phyloP scores from a whole-genome alignment of 2,888 invertebrate genomes.

The Clostera curtula region DNA sequence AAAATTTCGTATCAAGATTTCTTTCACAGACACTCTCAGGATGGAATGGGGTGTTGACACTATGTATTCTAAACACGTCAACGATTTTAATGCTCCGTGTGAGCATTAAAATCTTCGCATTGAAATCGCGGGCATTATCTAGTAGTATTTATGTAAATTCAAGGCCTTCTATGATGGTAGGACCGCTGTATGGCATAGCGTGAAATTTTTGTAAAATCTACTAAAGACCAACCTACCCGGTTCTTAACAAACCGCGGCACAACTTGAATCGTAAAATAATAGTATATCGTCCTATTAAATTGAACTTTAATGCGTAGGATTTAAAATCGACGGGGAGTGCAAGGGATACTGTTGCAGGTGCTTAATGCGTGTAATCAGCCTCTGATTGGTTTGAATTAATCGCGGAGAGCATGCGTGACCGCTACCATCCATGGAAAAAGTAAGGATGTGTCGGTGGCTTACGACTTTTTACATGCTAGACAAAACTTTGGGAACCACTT shows the following conservation, averaged over 20 bases:
- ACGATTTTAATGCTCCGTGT: no score
- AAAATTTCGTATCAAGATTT: no score
- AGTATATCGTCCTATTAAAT: conserved; percentile 14
- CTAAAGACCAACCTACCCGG: conserved; percentile 44
- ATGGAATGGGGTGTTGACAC: no score
- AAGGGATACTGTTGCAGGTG: conserved; percentile 41
- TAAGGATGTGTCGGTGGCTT: conserved; percentile 51
- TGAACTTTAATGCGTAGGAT: conserved; percentile 20
- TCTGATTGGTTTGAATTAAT: conserved; percentile 73
- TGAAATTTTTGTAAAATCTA: conserved; percentile 53
- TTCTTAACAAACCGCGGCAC: conserved; percentile 24
- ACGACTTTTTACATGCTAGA: no score
- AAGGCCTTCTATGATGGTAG: no score
- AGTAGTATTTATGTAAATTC: no score
- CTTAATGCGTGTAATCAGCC: conserved; percentile 70
- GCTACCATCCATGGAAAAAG: conserved; percentile 56
- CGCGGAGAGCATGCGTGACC: conserved; percentile 66
- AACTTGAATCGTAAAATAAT: conserved; percentile 11
- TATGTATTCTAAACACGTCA: no score
- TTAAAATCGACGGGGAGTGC: conserved; percentile 25
- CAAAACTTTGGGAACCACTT: no score
- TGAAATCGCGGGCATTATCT: no score
- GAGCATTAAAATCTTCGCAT: no score
- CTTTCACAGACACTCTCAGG: no score
- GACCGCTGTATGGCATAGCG: conserved; percentile 62